A percentile compares a stretch with the other conserved stretches of the same genome.
phyloP scores from a whole-genome alignment of 2,113 vertebrate species.

The Hippocampus comes region DNA sequence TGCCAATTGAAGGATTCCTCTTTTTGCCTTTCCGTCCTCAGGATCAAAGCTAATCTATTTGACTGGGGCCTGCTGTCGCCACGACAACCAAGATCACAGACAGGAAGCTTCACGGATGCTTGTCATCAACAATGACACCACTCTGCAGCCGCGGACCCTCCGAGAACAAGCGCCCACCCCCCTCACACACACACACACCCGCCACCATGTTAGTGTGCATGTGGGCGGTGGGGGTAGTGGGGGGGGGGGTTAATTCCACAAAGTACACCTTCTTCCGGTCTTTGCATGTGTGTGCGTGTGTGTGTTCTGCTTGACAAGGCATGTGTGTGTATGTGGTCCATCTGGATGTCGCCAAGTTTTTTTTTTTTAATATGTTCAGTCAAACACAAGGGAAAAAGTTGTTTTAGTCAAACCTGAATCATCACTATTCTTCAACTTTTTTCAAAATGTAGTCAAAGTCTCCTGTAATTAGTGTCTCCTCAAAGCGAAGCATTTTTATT shows the following conservation, averaged over 20 bases:
- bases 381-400: neutral
- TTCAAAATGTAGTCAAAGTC: too few relatives aligned
- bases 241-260: neutral
- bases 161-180: neutral
- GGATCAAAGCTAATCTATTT: conserved; percentile 3
- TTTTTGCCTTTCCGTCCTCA: neutral
- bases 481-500: neutral
- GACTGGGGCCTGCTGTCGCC: conserved; percentile 3
- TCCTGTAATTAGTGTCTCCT: too few relatives aligned
- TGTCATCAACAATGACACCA: conserved; percentile 5
- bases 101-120: conserved; percentile 6
- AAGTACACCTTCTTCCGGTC: conserved; percentile 1
- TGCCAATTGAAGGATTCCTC: conserved; percentile 12
- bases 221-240: neutral
- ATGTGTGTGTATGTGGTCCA: neutral
- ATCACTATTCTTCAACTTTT: neutral
- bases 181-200: neutral
- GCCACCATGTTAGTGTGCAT: neutral
- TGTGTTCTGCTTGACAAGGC: neutral
- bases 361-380: neutral
- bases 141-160: neutral
- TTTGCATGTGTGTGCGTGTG: neutral
- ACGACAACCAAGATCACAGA: conserved; percentile 1
- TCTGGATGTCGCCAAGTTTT: neutral
- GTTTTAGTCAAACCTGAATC: neutral